phyloP scores from a whole-genome alignment of 2,113 vertebrate genomes.

The Psephotus haematonotus region DNA sequence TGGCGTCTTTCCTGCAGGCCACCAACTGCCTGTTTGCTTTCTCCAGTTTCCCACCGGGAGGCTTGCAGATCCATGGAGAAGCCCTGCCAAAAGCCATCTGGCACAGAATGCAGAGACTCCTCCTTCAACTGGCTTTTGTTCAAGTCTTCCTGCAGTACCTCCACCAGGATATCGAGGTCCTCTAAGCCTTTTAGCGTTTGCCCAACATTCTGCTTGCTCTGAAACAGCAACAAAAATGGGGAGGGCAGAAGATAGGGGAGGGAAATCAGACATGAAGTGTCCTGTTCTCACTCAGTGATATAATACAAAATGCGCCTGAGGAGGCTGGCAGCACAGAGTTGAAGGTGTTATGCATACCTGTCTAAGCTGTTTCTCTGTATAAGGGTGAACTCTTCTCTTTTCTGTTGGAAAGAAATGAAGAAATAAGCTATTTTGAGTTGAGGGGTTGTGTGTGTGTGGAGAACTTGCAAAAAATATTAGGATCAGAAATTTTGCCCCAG shows the following conservation, averaged over 20 bases:
- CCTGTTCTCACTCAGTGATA: not conserved
- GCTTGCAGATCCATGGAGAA: not conserved
- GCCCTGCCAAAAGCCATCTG: not conserved
- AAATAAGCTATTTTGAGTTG: not conserved
- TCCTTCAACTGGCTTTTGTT: slow-evolving; percentile 42
- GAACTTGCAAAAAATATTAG: not conserved
- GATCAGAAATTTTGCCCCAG: not conserved
- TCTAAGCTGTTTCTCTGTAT: slow-evolving; percentile 34
- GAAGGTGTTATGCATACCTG: slow-evolving; percentile 70
- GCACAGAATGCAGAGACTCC: not conserved
- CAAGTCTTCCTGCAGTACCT: slow-evolving; percentile 87
- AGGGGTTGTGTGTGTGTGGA: not conserved
- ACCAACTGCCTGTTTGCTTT: not conserved
- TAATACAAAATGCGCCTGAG: slow-evolving; percentile 11
- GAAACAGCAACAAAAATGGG: not conserved
- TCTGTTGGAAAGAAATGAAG: slow-evolving; percentile 52
- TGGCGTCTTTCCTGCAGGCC: not conserved
- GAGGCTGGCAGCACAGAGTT: not conserved
- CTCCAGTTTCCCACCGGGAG: not conserved
- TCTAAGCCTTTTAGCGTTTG: slow-evolving; percentile 73
- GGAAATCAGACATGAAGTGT: slow-evolving; percentile 39
- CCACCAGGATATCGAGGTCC: slow-evolving; percentile 84
- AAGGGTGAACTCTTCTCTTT: slow-evolving; percentile 76
- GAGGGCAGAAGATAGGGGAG: not conserved
- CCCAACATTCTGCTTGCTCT: slow-evolving; percentile 66